phyloP scores from a whole-genome alignment of 2,888 invertebrate species.

The Eupithecia centaureata region DNA sequence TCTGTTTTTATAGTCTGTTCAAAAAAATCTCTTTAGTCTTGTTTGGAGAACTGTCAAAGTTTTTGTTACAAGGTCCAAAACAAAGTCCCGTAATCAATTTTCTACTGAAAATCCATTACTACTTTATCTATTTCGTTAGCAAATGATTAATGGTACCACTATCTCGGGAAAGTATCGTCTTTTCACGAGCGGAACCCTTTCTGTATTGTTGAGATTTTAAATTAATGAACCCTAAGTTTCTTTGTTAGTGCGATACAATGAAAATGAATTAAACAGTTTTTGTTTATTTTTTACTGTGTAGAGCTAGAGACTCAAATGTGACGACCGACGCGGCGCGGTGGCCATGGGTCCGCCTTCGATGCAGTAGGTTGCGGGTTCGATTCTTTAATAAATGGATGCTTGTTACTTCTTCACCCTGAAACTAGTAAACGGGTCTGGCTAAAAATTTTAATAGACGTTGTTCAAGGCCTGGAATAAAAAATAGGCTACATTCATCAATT shows the following conservation, averaged over 20 bases:
- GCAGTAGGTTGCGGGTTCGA: too few species aligned
- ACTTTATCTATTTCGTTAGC: slow-evolving; percentile 48
- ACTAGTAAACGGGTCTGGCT: too few species aligned
- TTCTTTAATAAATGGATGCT: too few species aligned
- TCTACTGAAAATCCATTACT: slow-evolving; percentile 42
- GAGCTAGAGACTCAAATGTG: too few species aligned
- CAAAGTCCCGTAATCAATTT: slow-evolving; percentile 4
- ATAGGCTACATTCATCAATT: too few species aligned
- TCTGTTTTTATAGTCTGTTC: too few species aligned
- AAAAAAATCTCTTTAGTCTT: not conserved
- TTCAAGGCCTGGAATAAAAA: too few species aligned
- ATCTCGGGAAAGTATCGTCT: slow-evolving; percentile 48
- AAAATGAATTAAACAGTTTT: slow-evolving; percentile 54
- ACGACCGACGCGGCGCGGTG: too few species aligned
- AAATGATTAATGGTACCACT: slow-evolving; percentile 53
- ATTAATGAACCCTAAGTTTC: slow-evolving; percentile 60
- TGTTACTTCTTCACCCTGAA: too few species aligned
- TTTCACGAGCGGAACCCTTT: slow-evolving; percentile 51
- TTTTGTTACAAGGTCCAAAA: not conserved
- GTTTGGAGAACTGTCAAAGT: not conserved
- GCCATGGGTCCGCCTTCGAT: too few species aligned
- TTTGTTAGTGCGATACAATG: slow-evolving; percentile 57
- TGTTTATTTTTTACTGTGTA: slow-evolving; percentile 30
- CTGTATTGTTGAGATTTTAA: slow-evolving; percentile 65
- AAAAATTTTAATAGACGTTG: too few species aligned